A percentile compares a stretch with the other conserved stretches of the same genome.
phyloP scores from a whole-genome alignment of 1,140 invertebrate species.

The Bombus haemorrhoidalis region DNA sequence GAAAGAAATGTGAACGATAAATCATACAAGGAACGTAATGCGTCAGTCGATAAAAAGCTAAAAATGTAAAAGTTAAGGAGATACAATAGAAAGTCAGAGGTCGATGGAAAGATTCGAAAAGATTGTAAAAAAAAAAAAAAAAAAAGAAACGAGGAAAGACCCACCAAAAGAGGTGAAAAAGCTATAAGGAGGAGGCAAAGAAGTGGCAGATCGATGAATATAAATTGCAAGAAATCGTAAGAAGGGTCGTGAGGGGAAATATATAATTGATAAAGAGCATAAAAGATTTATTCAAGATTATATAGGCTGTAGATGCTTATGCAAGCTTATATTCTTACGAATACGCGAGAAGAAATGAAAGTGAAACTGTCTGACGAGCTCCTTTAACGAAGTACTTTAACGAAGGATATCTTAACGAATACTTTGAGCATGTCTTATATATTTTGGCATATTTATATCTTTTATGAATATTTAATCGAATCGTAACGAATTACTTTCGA shows the following conservation, averaged over 20 bases:
- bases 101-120: neutral
- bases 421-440: neutral
- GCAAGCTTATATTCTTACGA: rapidly evolving
- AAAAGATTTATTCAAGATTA: neutral
- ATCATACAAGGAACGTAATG: neutral
- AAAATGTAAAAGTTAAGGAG: neutral
- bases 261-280: neutral
- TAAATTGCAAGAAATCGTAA: neutral
- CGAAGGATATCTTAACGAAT: neutral
- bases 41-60: neutral
- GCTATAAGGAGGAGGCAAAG: too few species aligned
- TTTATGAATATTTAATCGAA: neutral
- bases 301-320: too few species aligned
- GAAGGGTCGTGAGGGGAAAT: rapidly evolving
- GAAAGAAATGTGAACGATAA: neutral
- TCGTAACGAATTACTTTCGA: neutral
- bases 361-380: neutral
- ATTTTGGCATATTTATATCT: neutral
- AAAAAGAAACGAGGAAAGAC: too few species aligned
- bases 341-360: too few species aligned
- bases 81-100: neutral
- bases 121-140: too few species aligned
- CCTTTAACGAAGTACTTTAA: rapidly evolving
- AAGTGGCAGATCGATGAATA: too few species aligned
- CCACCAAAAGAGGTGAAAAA: too few species aligned